Base-by-base conservation (phyloP, 2,888 invertebrate genomes). In the Rapana venosa region DNA sequence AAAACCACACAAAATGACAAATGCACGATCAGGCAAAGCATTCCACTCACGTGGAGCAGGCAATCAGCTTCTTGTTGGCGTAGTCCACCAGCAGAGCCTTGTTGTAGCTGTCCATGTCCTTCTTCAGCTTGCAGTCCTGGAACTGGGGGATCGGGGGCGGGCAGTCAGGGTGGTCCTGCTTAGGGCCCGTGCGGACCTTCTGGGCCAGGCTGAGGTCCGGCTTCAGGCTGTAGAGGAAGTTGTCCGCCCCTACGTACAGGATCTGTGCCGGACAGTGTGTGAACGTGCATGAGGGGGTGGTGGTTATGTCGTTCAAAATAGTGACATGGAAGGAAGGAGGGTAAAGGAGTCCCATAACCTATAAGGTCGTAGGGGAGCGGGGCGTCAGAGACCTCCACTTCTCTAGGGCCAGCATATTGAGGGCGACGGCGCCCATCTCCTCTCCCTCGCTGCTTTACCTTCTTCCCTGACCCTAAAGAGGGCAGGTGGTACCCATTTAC, bases 71-170 rank as follows among this genome's bases (percentile, higher is more conserved):
- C 84, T 98, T 98, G 92, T 98, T 98, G 77, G 98, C 98, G 95
- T 98, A 98, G 97, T 99, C 99, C 95, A 99, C 98, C 92, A 99
- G 98, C 94, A 99, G 97, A 89, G 98, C 98, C 26, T 88, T 87
- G 36, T 87, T 79, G 35, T 91, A 90, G 90, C 92, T 92, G 15
- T 88, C 15, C 84, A 84, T 90, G 0, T 70, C 35, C 0, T 87
- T 77, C 47, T 86, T 87, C 15, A 88, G 47, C 22, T 86, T 20
- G 79, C 92, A 92, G 1, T 84, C 77, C 74, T 87, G 87, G 74
- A 89, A 87, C 36, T 88, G 83, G 26, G 85, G 87, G 26, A 90
- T 90, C 32, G 91, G 90, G 0, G 91, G 91, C 91, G 95, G 95
- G 96, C 99, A 99, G 95, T 98, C 97, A 85, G 98, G 97, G 90